Percentiles rank a stretch among this genome's conserved stretches.
These are phyloP conservation scores for Aphaenogaster rudis DNA, from an alignment of 1,140 invertebrate species.

Conservation along the genomic window DNA sequence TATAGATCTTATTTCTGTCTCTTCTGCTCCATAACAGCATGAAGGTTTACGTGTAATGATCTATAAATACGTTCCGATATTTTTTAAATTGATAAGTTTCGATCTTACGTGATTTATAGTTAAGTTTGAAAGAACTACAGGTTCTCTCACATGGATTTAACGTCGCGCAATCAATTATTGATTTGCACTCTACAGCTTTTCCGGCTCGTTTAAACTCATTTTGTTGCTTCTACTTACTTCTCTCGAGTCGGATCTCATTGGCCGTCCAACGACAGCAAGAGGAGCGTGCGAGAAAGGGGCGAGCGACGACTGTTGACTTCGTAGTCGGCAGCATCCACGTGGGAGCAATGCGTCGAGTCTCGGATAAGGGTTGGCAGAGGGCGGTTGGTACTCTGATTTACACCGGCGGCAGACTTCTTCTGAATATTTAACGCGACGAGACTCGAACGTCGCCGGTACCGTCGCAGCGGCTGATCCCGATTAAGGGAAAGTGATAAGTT, in stretches of 20 bases:
- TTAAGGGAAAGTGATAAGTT: slow-evolving; percentile 83
- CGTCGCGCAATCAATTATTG: background rate
- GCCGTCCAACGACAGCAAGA: background rate
- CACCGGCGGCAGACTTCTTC: slow-evolving; percentile 76
- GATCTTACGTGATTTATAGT: background rate
- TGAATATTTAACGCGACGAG: slow-evolving; percentile 81
- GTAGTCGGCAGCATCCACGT: slow-evolving; percentile 61
- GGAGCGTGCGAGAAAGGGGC: background rate
- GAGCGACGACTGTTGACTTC: slow-evolving; percentile 60
- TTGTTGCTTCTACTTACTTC: slow-evolving; percentile 12
- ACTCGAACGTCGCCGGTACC: slow-evolving; percentile 71
- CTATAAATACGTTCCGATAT: background rate
- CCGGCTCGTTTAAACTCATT: slow-evolving; percentile 10
- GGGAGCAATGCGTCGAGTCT: slow-evolving; percentile 69
- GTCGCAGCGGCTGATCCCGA: slow-evolving; percentile 79
- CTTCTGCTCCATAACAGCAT: background rate
- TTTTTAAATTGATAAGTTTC: background rate
- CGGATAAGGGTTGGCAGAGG: slow-evolving; percentile 67
- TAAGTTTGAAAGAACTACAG: background rate
- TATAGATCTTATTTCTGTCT: background rate
- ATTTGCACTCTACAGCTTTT: background rate
- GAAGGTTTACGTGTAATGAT: background rate
- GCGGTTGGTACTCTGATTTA: slow-evolving; percentile 77
- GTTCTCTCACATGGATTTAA: background rate
- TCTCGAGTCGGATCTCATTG: slow-evolving; percentile 54